Percentiles rank a stretch among this genome's conserved stretches.
These are phyloP conservation scores for Premnoplex brunnescens DNA, from an alignment of 2,797 vertebrate genomes.

Conservation along the genomic window DNA sequence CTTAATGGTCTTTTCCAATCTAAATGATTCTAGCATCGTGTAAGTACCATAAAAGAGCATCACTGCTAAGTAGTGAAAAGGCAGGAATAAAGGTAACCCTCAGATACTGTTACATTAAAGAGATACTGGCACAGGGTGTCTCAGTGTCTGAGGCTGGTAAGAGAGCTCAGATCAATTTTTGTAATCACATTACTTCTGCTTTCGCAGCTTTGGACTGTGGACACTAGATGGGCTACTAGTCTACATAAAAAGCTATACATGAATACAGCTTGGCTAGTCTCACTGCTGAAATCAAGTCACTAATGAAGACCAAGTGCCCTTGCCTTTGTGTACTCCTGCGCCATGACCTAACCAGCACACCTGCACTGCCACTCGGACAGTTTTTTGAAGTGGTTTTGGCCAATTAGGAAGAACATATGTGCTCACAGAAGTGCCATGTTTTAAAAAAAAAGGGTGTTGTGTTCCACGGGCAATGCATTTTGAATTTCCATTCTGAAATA, in stretches of 20 bases:
- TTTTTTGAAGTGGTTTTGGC: neutral
- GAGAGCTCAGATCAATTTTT: neutral
- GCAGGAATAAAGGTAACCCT: neutral
- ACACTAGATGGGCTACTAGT: neutral
- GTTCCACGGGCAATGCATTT: neutral
- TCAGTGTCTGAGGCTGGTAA: neutral
- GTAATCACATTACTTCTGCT: neutral
- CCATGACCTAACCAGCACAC: neutral
- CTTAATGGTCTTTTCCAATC: neutral
- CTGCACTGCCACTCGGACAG: rapidly evolving
- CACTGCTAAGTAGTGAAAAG: neutral
- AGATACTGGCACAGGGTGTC: neutral
- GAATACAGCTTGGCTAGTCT: neutral
- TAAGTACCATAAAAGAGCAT: neutral
- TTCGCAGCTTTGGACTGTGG: neutral
- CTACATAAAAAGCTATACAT: rapidly evolving
- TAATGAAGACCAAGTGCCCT: neutral
- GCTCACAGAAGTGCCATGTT: neutral
- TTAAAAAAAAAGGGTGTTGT: neutral
- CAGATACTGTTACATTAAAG: neutral
- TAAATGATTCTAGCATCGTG: rapidly evolving
- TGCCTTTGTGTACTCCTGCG: neutral
- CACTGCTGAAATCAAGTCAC: neutral
- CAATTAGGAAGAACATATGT: rapidly evolving
- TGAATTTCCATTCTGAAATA: neutral